These are phyloP conservation scores for Netta rufina DNA, from an alignment of 2,797 vertebrate genomes.

Conservation along the genomic window DNA sequence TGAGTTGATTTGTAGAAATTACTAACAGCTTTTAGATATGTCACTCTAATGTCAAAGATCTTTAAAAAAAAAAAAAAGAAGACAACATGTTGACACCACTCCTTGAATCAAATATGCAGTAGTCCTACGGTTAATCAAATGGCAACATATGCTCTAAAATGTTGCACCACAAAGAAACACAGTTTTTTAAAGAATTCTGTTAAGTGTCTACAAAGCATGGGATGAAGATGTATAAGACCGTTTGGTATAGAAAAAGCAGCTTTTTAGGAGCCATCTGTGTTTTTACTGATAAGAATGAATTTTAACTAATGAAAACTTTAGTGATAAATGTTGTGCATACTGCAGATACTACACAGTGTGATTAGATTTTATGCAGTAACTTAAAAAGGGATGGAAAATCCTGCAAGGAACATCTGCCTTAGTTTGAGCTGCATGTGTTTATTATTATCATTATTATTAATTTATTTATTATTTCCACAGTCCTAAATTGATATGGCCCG, in stretches of 20 bases:
- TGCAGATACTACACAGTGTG: neutral
- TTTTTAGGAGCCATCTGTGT: constrained; percentile 44
- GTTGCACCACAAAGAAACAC: neutral
- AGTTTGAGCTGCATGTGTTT: neutral
- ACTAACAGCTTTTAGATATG: neutral
- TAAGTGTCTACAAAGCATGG: neutral
- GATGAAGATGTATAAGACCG: neutral
- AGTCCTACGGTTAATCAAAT: neutral
- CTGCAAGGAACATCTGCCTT: neutral
- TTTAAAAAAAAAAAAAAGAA: neutral
- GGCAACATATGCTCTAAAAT: neutral
- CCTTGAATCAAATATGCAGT: neutral
- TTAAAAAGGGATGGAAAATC: neutral
- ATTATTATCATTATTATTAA: too few relatives aligned
- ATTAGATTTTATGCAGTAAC: neutral
- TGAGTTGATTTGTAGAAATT: neutral
- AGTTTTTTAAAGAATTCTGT: neutral
- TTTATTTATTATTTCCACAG: neutral
- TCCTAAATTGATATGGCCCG: neutral
- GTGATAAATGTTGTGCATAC: neutral
- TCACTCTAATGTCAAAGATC: neutral
- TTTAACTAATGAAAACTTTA: constrained; percentile 41
- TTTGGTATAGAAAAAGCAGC: neutral
- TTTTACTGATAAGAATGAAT: constrained; percentile 37
- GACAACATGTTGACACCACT: neutral